Base-by-base conservation (phyloP, 2,113 vertebrate species). In the Aspiorhynchus laticeps region DNA sequence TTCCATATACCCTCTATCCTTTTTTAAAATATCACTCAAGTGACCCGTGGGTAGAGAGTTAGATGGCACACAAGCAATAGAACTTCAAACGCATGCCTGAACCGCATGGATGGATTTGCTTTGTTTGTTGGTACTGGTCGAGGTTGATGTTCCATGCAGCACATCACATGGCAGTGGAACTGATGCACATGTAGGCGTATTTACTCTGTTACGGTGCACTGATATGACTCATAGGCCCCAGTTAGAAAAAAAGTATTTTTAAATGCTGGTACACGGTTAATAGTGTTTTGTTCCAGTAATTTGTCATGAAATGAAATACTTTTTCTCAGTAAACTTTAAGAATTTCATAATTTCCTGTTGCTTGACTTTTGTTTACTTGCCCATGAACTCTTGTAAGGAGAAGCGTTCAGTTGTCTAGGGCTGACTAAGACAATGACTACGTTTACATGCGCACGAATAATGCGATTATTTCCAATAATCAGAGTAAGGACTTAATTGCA, bases 61-160 rank as follows among this genome's bases (percentile, higher is more conserved):
- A 82, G 80, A 65, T 81, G n/a, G 61, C 12, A 65, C 79, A 28
- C 38, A 65, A 10, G n/a, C 36, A 63, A 10, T 43, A 28, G 43
- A 46, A 65, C 79, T 67, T 81, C 59, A 43, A 65, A 80, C 12
- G 15, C 36, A 65, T 63, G 38, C 79, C 15, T 38, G 79, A 81
- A 65, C 41, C 9, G 38, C 79, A 28, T 43, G 36, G 4, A 63
- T 65, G 79, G 38, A 81, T 81, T 65, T 81, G 36, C 1, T 14
- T 9, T 63, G 53, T 31, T 82, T 46, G 59, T 82, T 19, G 36
- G 51, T 80, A 9, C 7, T 38, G 19, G 73, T 26, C 12, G 7
- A 14, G n/a, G 74, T 80, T 59, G 51, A 79, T 79, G 77, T 79
- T 79, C n/a, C n/a, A 59, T 56, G 26, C 48, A 53, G 26, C 76